These are phyloP conservation scores for Porites cylindrica DNA, from an alignment of 92 coral and sea anemone species.

Conservation along the genomic window DNA sequence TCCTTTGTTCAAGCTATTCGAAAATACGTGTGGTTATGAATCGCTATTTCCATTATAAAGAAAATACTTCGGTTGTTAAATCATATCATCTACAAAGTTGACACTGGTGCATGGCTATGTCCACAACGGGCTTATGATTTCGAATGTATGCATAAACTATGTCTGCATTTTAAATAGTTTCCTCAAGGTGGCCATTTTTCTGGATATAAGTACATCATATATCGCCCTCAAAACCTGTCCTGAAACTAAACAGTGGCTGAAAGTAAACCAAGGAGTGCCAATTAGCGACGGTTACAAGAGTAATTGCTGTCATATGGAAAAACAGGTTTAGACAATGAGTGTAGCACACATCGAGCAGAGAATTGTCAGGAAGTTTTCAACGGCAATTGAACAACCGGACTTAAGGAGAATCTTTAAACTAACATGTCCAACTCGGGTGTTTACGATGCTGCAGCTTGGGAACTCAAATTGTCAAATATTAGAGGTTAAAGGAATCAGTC, in stretches of 20 bases:
- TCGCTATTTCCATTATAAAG: slow-evolving; percentile 39
- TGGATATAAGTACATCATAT: neutral
- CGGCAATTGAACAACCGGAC: neutral
- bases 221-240: neutral
- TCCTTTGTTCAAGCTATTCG: slow-evolving; percentile 2
- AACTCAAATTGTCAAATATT: neutral
- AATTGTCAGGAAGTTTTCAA: neutral
- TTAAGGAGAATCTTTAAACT: neutral
- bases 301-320: neutral
- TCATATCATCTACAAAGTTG: slow-evolving; percentile 21
- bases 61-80: neutral
- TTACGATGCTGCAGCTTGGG: neutral
- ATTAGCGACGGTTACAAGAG: neutral
- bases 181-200: neutral
- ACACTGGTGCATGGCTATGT: slow-evolving; percentile 22
- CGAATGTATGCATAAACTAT: slow-evolving; percentile 21
- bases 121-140: slow-evolving; percentile 39
- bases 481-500: neutral
- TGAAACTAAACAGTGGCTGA: neutral
- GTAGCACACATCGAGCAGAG: neutral
- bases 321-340: neutral
- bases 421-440: neutral
- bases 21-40: slow-evolving; percentile 12
- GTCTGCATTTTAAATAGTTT: slow-evolving; percentile 22
- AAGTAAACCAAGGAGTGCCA: neutral